phyloP scores from a whole-genome alignment of 2,113 vertebrate species.

The Bettongia penicillata region DNA sequence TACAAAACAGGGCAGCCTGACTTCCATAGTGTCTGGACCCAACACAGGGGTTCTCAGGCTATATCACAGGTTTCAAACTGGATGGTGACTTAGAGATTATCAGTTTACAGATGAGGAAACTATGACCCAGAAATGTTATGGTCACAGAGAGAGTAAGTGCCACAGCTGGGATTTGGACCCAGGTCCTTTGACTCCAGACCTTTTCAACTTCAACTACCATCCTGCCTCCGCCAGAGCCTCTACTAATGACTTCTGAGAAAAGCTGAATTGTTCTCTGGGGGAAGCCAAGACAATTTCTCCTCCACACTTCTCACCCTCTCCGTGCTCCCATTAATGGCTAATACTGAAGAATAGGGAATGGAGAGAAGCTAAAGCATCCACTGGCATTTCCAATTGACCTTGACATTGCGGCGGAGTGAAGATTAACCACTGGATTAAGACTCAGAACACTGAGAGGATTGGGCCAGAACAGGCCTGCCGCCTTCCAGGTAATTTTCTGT shows the following conservation, averaged over 20 bases:
- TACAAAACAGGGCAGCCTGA: background rate
- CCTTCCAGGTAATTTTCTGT: background rate
- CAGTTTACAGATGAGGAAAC: background rate
- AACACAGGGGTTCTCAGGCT: background rate
- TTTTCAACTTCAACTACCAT: background rate
- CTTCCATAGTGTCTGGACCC: background rate
- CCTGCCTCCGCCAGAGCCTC: background rate
- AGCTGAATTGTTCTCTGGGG: background rate
- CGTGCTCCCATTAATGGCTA: background rate
- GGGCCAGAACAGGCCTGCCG: background rate
- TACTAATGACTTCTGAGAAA: background rate
- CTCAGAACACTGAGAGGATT: background rate
- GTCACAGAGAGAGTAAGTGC: background rate
- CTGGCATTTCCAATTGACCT: background rate
- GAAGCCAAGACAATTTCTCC: background rate
- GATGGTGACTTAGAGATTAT: background rate
- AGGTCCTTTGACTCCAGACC: background rate
- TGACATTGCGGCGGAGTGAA: background rate
- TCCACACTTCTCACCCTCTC: background rate
- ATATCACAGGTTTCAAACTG: background rate
- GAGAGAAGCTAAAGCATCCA: background rate
- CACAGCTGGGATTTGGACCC: background rate
- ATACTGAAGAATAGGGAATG: background rate
- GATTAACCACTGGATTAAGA: background rate
- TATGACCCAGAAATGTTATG: background rate